Conservation (phyloP, 2,113 vertebrate genomes). For the Nanorana parkeri region DNA sequence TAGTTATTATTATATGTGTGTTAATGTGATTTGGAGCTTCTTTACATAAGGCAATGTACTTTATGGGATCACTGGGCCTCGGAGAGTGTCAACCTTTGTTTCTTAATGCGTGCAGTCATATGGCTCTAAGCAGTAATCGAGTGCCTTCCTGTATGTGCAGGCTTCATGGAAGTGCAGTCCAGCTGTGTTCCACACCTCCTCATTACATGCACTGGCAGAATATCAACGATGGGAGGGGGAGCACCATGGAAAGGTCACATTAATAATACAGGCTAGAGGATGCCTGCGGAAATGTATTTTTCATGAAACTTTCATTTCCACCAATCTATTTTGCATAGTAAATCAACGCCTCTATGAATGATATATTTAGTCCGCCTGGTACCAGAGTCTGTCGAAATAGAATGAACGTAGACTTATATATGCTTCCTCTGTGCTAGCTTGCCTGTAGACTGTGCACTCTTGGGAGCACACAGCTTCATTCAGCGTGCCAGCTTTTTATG, state of each 20-base stretch:
- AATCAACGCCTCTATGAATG: constrained; percentile 50
- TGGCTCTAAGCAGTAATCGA: too few species aligned
- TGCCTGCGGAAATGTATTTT: constrained; percentile 54
- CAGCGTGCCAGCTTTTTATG: not conserved
- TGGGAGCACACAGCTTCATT: constrained; percentile 16
- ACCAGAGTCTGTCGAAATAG: constrained; percentile 2
- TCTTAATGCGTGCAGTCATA: too few species aligned
- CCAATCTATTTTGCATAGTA: constrained; percentile 55
- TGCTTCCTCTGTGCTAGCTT: not conserved
- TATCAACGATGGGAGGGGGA: constrained; percentile 19
- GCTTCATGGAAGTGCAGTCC: not conserved
- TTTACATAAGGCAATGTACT: too few species aligned
- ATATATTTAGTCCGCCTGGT: constrained; percentile 37
- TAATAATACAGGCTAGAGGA: constrained; percentile 50
- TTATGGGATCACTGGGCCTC: not conserved
- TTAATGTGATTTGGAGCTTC: too few species aligned
- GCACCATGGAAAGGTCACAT: constrained; percentile 53
- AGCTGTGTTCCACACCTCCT: constrained; percentile 32
- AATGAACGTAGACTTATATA: constrained; percentile 4
- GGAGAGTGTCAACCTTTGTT: not conserved
- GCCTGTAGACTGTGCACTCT: constrained; percentile 21
- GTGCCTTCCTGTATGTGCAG: not conserved
- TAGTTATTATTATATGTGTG: too few species aligned
- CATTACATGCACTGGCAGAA: constrained; percentile 43
- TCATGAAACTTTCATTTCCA: constrained; percentile 51